phyloP scores from a whole-genome alignment of 2,797 vertebrate genomes.

The Erpetoichthys calabaricus region DNA sequence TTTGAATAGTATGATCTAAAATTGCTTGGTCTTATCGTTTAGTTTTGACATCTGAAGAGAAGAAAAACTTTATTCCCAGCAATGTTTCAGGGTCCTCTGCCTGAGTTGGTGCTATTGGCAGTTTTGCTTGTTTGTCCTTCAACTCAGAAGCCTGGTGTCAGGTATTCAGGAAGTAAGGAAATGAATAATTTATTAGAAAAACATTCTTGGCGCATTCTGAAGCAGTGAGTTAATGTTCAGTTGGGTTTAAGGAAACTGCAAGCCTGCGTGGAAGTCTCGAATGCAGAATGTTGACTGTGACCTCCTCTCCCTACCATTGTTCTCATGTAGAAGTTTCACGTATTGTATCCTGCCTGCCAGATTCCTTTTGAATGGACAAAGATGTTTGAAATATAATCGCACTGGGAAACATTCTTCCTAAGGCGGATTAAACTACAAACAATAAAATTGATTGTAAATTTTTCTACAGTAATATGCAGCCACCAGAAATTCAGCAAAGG shows the following conservation, averaged over 20 bases:
- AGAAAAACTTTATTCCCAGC: conserved; percentile 19
- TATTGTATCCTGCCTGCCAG: neutral
- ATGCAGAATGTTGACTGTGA: neutral
- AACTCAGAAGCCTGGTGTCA: neutral
- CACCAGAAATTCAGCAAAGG: too few relatives aligned
- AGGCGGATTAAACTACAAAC: neutral
- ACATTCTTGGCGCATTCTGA: conserved; percentile 5
- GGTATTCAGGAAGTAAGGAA: conserved; percentile 6
- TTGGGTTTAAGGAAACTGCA: neutral
- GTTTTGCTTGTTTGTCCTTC: neutral
- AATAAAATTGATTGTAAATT: too few relatives aligned
- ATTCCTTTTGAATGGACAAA: neutral
- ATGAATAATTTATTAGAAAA: conserved; percentile 8
- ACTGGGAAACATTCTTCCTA: conserved; percentile 2
- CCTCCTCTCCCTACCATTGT: conserved; percentile 3
- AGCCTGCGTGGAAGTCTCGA: conserved; percentile 1
- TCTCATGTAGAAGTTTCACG: conserved; percentile 1
- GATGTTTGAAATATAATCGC: neutral
- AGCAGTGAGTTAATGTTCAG: neutral
- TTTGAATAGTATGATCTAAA: conserved; percentile 21
- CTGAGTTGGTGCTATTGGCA: too few relatives aligned
- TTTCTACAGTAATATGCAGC: too few relatives aligned
- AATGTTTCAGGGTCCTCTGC: too few relatives aligned
- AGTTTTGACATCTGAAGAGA: conserved; percentile 15
- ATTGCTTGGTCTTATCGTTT: conserved; percentile 24